Evolutionary conservation across 2,888 invertebrate species (phyloP).

Genomic region (Lumbricus terrestris): DNA sequence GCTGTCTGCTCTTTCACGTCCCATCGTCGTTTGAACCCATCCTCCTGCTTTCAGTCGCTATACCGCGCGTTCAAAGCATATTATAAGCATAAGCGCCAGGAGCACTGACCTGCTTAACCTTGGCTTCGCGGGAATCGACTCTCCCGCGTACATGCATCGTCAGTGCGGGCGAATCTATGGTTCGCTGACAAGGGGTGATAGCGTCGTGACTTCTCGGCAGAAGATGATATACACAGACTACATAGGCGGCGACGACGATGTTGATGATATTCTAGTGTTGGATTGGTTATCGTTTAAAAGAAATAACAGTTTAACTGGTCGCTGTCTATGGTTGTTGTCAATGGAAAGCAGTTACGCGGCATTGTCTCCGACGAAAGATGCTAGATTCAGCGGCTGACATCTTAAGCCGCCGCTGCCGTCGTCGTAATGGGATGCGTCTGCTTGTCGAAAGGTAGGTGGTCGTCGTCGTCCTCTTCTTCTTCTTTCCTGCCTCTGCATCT

Average conservation of each 20-base stretch:
- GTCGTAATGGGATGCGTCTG: conserved; percentile 4
- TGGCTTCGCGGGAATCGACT: not conserved
- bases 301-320: conserved; percentile 3
- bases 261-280: not conserved
- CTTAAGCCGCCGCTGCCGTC: not conserved
- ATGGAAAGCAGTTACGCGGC: not conserved
- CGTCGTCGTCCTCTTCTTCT: not conserved
- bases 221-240: not conserved
- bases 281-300: not conserved
- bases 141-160: not conserved
- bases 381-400: not conserved
- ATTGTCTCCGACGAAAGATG: not conserved
- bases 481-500: not conserved
- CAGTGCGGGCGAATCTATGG: not conserved
- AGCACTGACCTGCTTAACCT: not conserved
- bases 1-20: not conserved
- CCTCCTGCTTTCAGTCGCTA: not conserved
- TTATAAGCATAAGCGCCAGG: not conserved
- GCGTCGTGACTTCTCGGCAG: not conserved
- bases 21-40: not conserved
- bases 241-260: not conserved
- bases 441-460: conserved; percentile 12
- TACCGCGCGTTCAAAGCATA: not conserved
- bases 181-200: not conserved
- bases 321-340: not conserved